These are phyloP conservation scores for Plebejus anna DNA, from an alignment of 2,888 invertebrate genomes.

Conservation along the genomic window DNA sequence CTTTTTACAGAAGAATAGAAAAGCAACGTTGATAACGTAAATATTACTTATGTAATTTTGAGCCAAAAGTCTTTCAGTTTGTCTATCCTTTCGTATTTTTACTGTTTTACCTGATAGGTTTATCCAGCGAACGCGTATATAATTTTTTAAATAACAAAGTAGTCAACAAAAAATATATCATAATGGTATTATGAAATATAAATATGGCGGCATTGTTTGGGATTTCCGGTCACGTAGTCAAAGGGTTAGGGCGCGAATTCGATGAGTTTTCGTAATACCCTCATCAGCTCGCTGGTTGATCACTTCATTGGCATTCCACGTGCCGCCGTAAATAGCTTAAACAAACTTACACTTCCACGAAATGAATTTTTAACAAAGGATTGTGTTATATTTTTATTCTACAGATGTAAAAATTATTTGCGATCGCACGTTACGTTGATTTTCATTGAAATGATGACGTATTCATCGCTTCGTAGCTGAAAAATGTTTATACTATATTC, in stretches of 20 bases:
- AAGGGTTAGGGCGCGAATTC: conserved; percentile 67
- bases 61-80: too few relatives aligned
- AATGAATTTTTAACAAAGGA: conserved; percentile 21
- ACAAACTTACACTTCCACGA: conserved; percentile 17
- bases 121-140: too few relatives aligned
- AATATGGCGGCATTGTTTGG: conserved; percentile 41
- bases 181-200: conserved; percentile 8
- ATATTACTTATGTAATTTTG: too few relatives aligned
- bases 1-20: too few relatives aligned
- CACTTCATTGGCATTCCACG: conserved; percentile 53
- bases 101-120: too few relatives aligned
- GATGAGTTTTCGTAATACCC: conserved; percentile 60
- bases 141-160: too few relatives aligned
- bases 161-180: not conserved
- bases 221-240: conserved; percentile 59
- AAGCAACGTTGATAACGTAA: too few relatives aligned
- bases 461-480: too few relatives aligned
- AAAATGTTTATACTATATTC: too few relatives aligned
- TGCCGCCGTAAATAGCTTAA: conserved; percentile 29
- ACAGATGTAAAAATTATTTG: not conserved
- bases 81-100: too few relatives aligned
- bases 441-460: not conserved
- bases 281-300: conserved; percentile 55
- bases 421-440: not conserved
- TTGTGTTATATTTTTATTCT: not conserved